phyloP scores from a whole-genome alignment of 2,888 invertebrate species.

The Rhagonycha fulva region DNA sequence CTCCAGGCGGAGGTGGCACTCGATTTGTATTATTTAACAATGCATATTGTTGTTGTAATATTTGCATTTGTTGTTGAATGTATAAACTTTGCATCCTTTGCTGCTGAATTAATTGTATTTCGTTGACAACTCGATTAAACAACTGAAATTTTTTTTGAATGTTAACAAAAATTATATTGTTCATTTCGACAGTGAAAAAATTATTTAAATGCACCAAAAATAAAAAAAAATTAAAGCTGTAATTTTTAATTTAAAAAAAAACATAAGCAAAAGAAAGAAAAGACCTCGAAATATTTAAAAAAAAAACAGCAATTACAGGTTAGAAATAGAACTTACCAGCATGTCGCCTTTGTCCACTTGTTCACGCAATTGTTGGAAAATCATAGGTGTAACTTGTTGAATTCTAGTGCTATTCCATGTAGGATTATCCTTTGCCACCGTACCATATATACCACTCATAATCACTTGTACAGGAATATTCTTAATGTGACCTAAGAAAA shows the following conservation, averaged over 20 bases:
- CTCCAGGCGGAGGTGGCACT: background rate
- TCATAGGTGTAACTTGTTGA: conserved; percentile 62
- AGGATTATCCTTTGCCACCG: conserved; percentile 68
- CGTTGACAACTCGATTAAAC: conserved; percentile 44
- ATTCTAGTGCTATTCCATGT: conserved; percentile 64
- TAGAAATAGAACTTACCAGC: conserved; percentile 18
- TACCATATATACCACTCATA: conserved; percentile 52
- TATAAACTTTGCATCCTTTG: conserved; percentile 27
- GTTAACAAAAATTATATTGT: no score
- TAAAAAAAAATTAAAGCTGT: background rate
- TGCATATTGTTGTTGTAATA: background rate
- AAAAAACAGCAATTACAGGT: background rate
- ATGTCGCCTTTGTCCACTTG: conserved; percentile 56
- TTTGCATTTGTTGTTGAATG: conserved; percentile 22
- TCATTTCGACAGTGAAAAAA: no score
- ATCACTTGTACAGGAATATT: conserved; percentile 41
- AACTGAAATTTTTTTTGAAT: conserved; percentile 35
- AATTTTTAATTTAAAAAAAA: background rate
- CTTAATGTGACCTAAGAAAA: conserved; percentile 28
- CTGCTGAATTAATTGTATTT: conserved; percentile 43
- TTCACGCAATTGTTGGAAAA: conserved; percentile 61
- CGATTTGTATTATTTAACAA: background rate
- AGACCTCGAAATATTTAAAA: background rate
- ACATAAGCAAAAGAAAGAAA: background rate
- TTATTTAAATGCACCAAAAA: background rate